A percentile compares a stretch with the other conserved stretches of the same genome.
phyloP scores from a whole-genome alignment of 53 echinoderm and acorn worm genomes.

The Arbacia lixula region DNA sequence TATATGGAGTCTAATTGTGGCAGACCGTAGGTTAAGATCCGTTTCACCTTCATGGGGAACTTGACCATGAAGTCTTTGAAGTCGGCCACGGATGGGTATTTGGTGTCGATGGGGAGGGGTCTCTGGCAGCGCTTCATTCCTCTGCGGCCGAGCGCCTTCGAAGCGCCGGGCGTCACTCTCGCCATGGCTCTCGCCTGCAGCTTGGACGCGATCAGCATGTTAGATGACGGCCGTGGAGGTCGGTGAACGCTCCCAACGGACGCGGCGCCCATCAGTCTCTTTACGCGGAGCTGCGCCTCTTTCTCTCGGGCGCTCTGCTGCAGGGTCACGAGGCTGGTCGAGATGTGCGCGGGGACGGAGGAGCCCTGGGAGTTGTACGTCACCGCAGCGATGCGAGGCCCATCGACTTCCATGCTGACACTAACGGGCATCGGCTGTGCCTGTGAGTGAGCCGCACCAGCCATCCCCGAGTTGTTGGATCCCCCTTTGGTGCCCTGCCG shows the following conservation, averaged over 20 bases:
- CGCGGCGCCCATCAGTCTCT: no score
- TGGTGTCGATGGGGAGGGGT: not conserved
- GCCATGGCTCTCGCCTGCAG: not conserved
- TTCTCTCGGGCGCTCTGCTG: not conserved
- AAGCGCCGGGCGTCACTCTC: not conserved
- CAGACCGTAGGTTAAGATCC: slow-evolving; percentile 20
- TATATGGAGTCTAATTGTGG: slow-evolving; percentile 4
- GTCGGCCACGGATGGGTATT: slow-evolving; percentile 21
- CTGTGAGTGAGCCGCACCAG: not conserved
- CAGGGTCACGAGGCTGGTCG: no score
- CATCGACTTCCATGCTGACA: not conserved
- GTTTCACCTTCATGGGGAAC: slow-evolving; percentile 13
- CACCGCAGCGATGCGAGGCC: slow-evolving; percentile 28
- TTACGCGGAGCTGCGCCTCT: not conserved
- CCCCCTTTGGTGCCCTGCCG: no score
- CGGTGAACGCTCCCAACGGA: no score
- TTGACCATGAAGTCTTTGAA: slow-evolving; percentile 30
- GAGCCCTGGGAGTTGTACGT: slow-evolving; percentile 35
- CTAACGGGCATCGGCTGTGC: not conserved
- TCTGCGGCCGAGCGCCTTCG: not conserved
- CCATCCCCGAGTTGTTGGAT: no score
- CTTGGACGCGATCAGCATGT: not conserved
- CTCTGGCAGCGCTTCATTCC: slow-evolving; percentile 1
- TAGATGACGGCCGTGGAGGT: slow-evolving; percentile 3
- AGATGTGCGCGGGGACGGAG: not conserved